Evolutionary conservation across 2,888 invertebrate genomes (phyloP).

Genomic region (Crossocerus cetratus): DNA sequence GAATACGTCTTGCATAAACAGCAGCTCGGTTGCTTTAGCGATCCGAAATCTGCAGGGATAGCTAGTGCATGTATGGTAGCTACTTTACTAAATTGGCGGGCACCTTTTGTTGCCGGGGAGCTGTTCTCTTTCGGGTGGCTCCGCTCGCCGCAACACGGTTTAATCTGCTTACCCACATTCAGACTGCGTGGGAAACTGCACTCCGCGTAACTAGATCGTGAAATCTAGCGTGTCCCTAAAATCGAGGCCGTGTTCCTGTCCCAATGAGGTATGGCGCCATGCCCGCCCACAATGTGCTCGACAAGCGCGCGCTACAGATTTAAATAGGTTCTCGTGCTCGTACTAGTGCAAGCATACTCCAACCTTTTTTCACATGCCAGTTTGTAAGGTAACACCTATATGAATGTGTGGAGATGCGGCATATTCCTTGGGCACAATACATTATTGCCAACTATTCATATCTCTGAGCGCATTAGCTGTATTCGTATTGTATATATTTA

Average conservation of each 20-base stretch:
- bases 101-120: constrained; percentile 46
- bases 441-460: too few species aligned
- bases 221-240: constrained; percentile 63
- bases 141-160: constrained; percentile 62
- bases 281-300: constrained; percentile 58
- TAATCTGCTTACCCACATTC: constrained; percentile 67
- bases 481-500: too few species aligned
- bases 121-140: constrained; percentile 50
- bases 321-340: constrained; percentile 52
- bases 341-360: constrained; percentile 17
- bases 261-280: constrained; percentile 53
- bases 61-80: constrained; percentile 7
- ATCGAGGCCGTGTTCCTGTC: constrained; percentile 65
- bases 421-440: too few species aligned
- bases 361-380: constrained; percentile 14
- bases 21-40: constrained; percentile 1
- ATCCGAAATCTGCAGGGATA: constrained; percentile 13
- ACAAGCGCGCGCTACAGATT: constrained; percentile 58
- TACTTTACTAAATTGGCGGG: constrained; percentile 46
- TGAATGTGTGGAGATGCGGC: too few species aligned
- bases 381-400: neutral
- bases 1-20: neutral
- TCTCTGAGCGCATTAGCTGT: too few species aligned
- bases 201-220: constrained; percentile 61
- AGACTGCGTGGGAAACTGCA: constrained; percentile 65